phyloP scores from a whole-genome alignment of 2,888 invertebrate genomes.

The Corythucha ciliata region DNA sequence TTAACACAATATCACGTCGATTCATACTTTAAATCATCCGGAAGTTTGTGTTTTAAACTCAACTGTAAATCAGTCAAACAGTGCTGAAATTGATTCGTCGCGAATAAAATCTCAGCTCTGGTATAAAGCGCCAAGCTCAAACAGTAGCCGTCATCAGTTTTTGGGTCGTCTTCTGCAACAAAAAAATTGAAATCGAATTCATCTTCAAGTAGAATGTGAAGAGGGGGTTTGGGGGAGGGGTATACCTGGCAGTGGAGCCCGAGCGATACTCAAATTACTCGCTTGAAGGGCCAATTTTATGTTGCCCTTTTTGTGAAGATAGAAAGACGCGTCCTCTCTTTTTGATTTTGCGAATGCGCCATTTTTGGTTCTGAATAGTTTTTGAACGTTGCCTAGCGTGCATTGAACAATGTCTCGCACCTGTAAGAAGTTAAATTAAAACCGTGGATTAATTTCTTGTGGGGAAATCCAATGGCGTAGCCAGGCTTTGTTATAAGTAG shows the following conservation, averaged over 20 bases:
- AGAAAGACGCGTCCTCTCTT: conserved; percentile 46
- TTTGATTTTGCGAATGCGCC: conserved; percentile 51
- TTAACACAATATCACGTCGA: neutral
- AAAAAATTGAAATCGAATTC: too few relatives aligned
- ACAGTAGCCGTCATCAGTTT: conserved; percentile 53
- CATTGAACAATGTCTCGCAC: conserved; percentile 44
- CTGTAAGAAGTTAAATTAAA: too few relatives aligned
- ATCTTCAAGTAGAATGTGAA: too few relatives aligned
- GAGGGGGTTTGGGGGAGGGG: neutral
- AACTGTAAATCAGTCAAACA: conserved; percentile 60
- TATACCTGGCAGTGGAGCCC: conserved; percentile 46
- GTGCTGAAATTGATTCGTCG: conserved; percentile 48
- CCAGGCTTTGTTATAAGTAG: too few relatives aligned
- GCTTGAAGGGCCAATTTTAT: conserved; percentile 51
- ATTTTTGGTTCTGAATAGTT: conserved; percentile 58
- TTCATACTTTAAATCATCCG: conserved; percentile 43
- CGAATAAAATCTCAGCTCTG: conserved; percentile 55
- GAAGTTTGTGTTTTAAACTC: conserved; percentile 54
- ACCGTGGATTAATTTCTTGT: too few relatives aligned
- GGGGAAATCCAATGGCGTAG: too few relatives aligned
- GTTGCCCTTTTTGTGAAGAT: conserved; percentile 44
- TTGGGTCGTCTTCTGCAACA: too few relatives aligned
- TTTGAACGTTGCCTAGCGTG: conserved; percentile 56
- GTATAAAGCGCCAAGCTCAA: conserved; percentile 57
- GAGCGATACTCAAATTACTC: conserved; percentile 62